These are phyloP conservation scores for Anastrepha ludens DNA, from an alignment of 1,140 invertebrate species.

Conservation along the genomic window DNA sequence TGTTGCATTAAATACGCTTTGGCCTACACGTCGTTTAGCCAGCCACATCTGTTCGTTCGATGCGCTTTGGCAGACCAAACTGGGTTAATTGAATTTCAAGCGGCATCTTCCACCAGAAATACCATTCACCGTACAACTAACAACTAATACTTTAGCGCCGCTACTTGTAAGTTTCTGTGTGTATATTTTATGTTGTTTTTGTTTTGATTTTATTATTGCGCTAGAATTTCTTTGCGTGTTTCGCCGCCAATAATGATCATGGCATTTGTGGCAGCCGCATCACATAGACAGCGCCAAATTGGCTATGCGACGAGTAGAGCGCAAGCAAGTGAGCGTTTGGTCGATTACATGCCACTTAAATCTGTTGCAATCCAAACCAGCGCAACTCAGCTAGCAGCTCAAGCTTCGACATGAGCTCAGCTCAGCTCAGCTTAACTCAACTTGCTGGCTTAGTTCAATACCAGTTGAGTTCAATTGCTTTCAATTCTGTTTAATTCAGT, in stretches of 20 bases:
- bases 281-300: background rate
- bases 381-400: background rate
- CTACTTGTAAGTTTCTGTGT: background rate
- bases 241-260: background rate
- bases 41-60: background rate
- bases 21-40: background rate
- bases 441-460: constrained; percentile 16
- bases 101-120: background rate
- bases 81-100: constrained; percentile 47
- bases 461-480: background rate
- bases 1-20: background rate
- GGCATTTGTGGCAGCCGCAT: background rate
- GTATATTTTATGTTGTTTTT: background rate
- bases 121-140: constrained; percentile 6
- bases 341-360: constrained; percentile 4
- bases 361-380: constrained; percentile 18
- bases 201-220: background rate
- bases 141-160: background rate
- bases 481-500: background rate
- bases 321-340: background rate
- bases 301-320: background rate
- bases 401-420: background rate
- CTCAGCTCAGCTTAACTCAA: background rate
- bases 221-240: background rate
- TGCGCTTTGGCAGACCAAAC: constrained; percentile 20